These are phyloP conservation scores for Drosophila tropicalis DNA, from an alignment of 1,140 invertebrate genomes.

Conservation along the genomic window DNA sequence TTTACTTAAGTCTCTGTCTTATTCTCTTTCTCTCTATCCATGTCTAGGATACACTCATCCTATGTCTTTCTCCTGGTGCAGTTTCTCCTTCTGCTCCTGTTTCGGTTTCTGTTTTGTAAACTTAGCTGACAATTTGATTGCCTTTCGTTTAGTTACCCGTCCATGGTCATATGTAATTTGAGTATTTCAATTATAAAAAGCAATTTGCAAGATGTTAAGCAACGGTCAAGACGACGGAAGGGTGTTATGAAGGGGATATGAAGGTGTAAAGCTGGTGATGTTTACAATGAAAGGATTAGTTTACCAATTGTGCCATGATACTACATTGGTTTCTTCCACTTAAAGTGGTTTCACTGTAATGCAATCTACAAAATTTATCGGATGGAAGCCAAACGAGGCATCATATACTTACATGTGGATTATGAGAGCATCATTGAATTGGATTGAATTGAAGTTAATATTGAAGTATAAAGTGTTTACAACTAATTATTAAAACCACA, in stretches of 20 bases:
- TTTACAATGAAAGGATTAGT: constrained; percentile 64
- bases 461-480: no score
- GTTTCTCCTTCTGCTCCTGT: background rate
- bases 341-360: background rate
- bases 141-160: constrained; percentile 8
- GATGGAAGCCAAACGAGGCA: no score
- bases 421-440: no score
- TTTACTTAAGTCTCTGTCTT: background rate
- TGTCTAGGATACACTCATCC: constrained; percentile 19
- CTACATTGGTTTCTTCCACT: background rate
- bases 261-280: constrained; percentile 21
- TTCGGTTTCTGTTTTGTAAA: constrained; percentile 40
- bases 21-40: constrained; percentile 17
- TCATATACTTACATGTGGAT: no score
- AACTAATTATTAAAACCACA: no score
- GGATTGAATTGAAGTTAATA: no score
- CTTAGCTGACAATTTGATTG: constrained; percentile 34
- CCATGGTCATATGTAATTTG: constrained; percentile 55
- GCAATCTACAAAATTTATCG: background rate
- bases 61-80: background rate
- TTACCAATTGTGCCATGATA: constrained; percentile 41
- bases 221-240: background rate
- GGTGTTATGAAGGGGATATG: no score
- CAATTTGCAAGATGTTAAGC: constrained; percentile 45
- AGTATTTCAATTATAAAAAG: constrained; percentile 76